Evolutionary conservation across 2,113 vertebrate species (phyloP).

Genomic region (Toxostoma redivivum): DNA sequence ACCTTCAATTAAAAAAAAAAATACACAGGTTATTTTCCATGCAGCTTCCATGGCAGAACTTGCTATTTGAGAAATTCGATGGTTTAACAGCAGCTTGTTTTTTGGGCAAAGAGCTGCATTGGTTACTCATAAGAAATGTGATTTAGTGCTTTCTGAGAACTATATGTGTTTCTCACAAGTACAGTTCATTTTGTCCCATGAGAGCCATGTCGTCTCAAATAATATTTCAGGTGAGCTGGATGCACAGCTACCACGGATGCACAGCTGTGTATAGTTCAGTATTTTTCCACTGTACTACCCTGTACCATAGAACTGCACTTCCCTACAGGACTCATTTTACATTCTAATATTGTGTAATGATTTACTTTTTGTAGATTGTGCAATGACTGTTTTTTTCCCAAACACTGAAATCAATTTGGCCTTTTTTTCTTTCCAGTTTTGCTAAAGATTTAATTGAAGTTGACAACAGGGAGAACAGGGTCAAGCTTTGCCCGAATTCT

Average conservation of each 20-base stretch:
- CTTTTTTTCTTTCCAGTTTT: not conserved
- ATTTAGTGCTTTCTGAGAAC: not conserved
- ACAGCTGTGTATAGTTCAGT: not conserved
- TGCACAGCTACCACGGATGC: not conserved
- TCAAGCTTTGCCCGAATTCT: not conserved
- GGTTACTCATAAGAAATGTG: not conserved
- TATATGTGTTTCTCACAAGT: not conserved
- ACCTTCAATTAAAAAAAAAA: not conserved
- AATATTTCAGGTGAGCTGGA: not conserved
- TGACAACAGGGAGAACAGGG: not conserved
- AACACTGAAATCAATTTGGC: not conserved
- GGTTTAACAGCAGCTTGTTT: not conserved
- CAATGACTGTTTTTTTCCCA: not conserved
- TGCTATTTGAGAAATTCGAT: not conserved
- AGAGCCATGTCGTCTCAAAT: not conserved
- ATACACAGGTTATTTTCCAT: not conserved
- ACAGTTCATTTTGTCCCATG: not conserved
- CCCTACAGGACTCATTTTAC: not conserved
- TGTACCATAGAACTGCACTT: not conserved
- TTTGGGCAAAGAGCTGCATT: not conserved
- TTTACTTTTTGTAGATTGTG: not conserved
- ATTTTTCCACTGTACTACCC: not conserved
- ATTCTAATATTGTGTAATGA: not conserved
- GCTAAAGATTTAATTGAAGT: not conserved
- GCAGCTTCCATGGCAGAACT: conserved; percentile 8